phyloP scores from a whole-genome alignment of 2,113 vertebrate genomes.

The Nycticryphes semicollaris region DNA sequence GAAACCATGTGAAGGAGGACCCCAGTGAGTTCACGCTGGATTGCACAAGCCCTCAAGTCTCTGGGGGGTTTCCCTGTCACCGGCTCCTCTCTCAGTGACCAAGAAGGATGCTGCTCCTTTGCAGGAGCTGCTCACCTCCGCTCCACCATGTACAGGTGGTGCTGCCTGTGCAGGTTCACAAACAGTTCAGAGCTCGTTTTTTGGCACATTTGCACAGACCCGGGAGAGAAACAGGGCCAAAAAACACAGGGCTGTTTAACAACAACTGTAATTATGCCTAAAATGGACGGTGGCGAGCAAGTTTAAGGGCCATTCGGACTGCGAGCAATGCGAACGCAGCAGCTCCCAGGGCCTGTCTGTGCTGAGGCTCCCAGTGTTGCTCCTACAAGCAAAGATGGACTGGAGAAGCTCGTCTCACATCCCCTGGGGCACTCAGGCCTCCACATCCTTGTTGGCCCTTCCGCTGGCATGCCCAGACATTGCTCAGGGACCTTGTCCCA shows the following conservation, averaged over 20 bases:
- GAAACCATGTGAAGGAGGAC: not conserved
- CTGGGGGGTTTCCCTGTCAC: not conserved
- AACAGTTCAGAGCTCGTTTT: not conserved
- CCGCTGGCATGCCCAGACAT: not conserved
- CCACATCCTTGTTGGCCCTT: not conserved
- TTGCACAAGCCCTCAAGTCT: not conserved
- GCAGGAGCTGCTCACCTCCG: not conserved
- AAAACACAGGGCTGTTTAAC: not conserved
- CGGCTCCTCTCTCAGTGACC: not conserved
- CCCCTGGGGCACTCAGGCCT: not conserved
- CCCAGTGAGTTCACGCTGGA: not conserved
- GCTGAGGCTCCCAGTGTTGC: not conserved
- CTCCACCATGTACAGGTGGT: not conserved
- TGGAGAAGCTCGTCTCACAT: not conserved
- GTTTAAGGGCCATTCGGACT: fast-evolving
- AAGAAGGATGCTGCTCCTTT: not conserved
- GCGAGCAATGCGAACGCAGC: not conserved
- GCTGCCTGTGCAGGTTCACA: not conserved
- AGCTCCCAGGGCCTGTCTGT: not conserved
- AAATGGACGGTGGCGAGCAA: not conserved
- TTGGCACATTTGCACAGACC: not conserved
- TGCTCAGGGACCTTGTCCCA: not conserved
- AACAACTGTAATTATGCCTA: fast-evolving
- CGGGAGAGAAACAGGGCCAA: not conserved
- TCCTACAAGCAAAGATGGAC: not conserved